phyloP scores from a whole-genome alignment of 2,888 invertebrate species.

The Junonia oenone region DNA sequence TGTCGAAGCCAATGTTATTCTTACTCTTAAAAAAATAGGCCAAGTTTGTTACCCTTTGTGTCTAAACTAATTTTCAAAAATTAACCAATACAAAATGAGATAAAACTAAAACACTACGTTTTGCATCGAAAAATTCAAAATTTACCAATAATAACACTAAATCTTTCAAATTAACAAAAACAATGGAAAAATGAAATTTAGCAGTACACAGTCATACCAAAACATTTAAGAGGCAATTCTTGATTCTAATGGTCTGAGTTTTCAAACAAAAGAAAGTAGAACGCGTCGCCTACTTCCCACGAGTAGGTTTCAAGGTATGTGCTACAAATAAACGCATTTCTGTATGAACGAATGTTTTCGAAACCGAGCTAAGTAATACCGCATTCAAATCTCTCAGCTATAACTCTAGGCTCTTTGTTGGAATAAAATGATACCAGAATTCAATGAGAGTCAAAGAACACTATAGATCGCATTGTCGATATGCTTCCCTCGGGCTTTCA shows the following conservation, averaged over 20 bases:
- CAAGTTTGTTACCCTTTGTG: too few relatives aligned
- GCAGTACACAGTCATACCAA: neutral
- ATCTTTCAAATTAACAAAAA: too few relatives aligned
- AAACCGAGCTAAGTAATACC: neutral
- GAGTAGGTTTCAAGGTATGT: neutral
- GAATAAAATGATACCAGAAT: conserved; percentile 12
- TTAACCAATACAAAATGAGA: too few relatives aligned
- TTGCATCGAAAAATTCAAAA: too few relatives aligned
- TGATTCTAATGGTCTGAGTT: neutral
- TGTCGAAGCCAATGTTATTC: too few relatives aligned
- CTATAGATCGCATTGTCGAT: conserved; percentile 14
- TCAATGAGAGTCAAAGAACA: conserved; percentile 13
- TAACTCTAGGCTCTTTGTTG: conserved; percentile 5
- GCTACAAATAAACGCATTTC: neutral
- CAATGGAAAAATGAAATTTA: neutral
- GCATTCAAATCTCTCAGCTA: neutral
- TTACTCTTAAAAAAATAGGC: too few relatives aligned
- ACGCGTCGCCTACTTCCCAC: neutral
- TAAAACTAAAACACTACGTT: too few relatives aligned
- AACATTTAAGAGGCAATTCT: neutral
- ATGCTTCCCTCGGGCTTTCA: conserved; percentile 14
- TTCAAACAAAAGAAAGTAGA: neutral
- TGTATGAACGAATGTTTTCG: neutral
- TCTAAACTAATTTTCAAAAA: too few relatives aligned
- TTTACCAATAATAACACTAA: too few relatives aligned